These are phyloP conservation scores for Phyllotreta striolata DNA, from an alignment of 2,888 invertebrate genomes.

Conservation along the genomic window DNA sequence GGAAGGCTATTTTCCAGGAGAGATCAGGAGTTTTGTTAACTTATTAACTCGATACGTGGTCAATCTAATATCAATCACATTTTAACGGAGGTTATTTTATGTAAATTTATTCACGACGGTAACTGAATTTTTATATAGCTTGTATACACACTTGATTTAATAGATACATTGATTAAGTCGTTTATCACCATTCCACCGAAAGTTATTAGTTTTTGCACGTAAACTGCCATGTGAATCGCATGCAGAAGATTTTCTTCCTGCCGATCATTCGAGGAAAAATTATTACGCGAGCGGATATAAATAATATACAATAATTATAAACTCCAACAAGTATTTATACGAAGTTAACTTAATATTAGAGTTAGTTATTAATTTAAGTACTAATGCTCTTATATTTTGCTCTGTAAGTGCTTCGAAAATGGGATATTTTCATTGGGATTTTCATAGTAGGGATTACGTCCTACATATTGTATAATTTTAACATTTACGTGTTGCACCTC, in stretches of 20 bases:
- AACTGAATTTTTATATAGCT: slow-evolving; percentile 19
- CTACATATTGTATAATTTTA: too few relatives aligned
- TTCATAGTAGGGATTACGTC: too few relatives aligned
- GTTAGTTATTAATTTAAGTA: slow-evolving; percentile 2
- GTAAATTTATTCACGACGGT: slow-evolving; percentile 17
- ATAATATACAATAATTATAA: neutral
- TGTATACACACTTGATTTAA: slow-evolving; percentile 22
- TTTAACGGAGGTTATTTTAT: slow-evolving; percentile 7
- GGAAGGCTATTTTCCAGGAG: too few relatives aligned
- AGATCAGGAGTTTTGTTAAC: neutral
- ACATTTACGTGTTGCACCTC: too few relatives aligned
- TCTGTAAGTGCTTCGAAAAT: too few relatives aligned
- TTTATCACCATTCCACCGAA: slow-evolving; percentile 18
- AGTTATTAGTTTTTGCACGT: slow-evolving; percentile 17
- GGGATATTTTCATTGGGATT: too few relatives aligned
- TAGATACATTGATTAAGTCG: slow-evolving; percentile 16
- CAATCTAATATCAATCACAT: slow-evolving; percentile 17
- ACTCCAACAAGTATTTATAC: too few relatives aligned
- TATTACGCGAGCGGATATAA: neutral
- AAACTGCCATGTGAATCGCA: neutral
- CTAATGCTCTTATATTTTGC: too few relatives aligned
- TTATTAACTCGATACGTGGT: slow-evolving; percentile 10
- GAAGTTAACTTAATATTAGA: neutral
- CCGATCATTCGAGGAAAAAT: neutral
- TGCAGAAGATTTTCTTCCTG: slow-evolving; percentile 8